Percentiles rank a stretch among this genome's conserved stretches.
Evolutionary conservation across 2,113 vertebrate species (phyloP).

Genomic region (Tachycineta bicolor): DNA sequence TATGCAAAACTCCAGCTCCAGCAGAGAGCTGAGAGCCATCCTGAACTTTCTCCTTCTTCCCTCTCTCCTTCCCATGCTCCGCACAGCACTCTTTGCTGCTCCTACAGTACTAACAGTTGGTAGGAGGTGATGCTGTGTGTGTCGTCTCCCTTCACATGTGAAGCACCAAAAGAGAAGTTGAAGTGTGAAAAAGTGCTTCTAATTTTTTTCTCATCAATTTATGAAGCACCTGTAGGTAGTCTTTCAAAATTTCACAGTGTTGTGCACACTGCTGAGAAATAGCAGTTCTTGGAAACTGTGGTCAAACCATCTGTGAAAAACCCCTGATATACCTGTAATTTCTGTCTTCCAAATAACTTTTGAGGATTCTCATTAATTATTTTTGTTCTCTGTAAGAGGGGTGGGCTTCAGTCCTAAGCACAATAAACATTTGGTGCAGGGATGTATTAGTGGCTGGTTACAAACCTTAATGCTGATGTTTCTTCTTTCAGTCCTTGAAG

Average conservation of each 20-base stretch:
- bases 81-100: neutral
- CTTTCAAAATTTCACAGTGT: neutral
- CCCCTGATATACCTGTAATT: neutral
- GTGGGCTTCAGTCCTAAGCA: neutral
- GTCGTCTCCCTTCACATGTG: neutral
- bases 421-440: neutral
- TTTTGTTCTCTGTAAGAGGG: neutral
- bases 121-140: neutral
- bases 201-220: neutral
- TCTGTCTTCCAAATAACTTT: neutral
- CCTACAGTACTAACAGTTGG: fast-evolving
- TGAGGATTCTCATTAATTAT: neutral
- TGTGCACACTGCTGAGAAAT: neutral
- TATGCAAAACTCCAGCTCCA: neutral
- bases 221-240: neutral
- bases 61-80: neutral
- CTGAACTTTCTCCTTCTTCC: neutral
- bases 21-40: neutral
- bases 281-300: neutral
- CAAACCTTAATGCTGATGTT: neutral
- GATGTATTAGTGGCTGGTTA: neutral
- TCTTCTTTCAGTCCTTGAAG: neutral
- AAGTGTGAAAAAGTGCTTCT: neutral
- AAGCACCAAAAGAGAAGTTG: neutral
- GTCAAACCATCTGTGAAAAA: neutral